Base-by-base conservation (phyloP, 2,797 vertebrate species). In the Molossus molossus region DNA sequence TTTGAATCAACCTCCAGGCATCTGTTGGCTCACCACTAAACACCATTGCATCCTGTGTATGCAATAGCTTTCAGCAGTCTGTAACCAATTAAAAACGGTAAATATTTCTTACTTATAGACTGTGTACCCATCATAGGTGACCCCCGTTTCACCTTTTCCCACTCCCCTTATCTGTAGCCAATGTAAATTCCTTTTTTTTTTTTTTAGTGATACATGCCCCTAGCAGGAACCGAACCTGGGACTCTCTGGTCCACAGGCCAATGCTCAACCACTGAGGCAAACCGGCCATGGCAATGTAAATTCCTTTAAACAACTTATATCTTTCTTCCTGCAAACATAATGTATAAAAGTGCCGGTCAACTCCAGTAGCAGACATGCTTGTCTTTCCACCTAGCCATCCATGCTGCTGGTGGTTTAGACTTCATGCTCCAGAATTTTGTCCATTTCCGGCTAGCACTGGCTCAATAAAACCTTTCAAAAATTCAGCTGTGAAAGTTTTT, bases 401-500 rank as follows among this genome's bases (percentile, higher is more conserved):
- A 18, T 23, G 60, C 17, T 48, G 29, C 60, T 48, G 45, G 40
- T 50, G 29, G 45, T 33, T 65, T 50, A 48, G 45, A n/a, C 15
- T 50, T 83, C 81, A 65, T 23, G 60, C 45, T 48, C 45, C 45
- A n/a, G 40, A 57, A 21, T 60, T 27, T 65, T 17, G 29, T n/a
- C 80, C 60, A 23, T 29, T 83, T 27, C 80, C 50, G 60, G 40
- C 5, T 12, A 50, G 27, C 11, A 48, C 1, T 65, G 45, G 45
- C 81, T 65, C 45, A 65, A 65, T 83, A 50, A 50, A 82, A 65
- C 60, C 81, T 83, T 48, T 65, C 81, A 83, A 62, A 65, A 83
- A 83, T 83, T 48, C 62, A 64, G 18, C 60, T 50, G 27, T 14
- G 60, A 50, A 48, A 23, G 45, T 64, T 9, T 75, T 50, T 50